These are phyloP conservation scores for Boulengeromyrus knoepffleri DNA, from an alignment of 2,113 vertebrate genomes.

Conservation along the genomic window DNA sequence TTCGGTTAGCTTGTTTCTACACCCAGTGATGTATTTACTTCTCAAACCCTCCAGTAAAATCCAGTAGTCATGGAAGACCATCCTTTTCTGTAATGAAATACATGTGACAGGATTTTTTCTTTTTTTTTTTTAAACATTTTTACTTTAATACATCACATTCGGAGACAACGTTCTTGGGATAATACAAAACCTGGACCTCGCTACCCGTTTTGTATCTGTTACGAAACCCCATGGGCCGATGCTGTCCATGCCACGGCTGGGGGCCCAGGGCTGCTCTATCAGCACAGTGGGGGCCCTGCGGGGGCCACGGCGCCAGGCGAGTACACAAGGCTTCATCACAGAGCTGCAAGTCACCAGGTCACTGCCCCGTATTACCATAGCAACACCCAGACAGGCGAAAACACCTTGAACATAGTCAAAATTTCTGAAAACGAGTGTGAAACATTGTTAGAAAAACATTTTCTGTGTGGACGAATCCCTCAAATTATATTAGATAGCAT, in stretches of 20 bases:
- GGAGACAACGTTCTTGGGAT: neutral
- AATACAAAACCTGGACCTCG: neutral
- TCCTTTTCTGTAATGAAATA: neutral
- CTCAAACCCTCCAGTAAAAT: neutral
- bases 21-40: neutral
- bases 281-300: neutral
- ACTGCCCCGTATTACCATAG: neutral
- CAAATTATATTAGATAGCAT: constrained; percentile 54
- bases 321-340: neutral
- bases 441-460: constrained; percentile 47
- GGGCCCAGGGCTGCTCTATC: too few species aligned
- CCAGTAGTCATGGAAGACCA: neutral
- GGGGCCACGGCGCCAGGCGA: neutral
- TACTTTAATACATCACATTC: constrained; percentile 12
- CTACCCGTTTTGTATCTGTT: neutral
- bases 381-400: neutral
- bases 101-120: neutral
- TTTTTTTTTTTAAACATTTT: constrained; percentile 2
- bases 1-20: neutral
- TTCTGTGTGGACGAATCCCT: constrained; percentile 58
- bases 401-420: neutral
- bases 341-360: neutral
- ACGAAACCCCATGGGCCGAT: neutral
- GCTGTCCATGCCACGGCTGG: too few species aligned
- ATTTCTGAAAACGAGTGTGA: neutral